Base-by-base conservation (phyloP, 2,113 vertebrate species). In the Aplodontia rufa region DNA sequence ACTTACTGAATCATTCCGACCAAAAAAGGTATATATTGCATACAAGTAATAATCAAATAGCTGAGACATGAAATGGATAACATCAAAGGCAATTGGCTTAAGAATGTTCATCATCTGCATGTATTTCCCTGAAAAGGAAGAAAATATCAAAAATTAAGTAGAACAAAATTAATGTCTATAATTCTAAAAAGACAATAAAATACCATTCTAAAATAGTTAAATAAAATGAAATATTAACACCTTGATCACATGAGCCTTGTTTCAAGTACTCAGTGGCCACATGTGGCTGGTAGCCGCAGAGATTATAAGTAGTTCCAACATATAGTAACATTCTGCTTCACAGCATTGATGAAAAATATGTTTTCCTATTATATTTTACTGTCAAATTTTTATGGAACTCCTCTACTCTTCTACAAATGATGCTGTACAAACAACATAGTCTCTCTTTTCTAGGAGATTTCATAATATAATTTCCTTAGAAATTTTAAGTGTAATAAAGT, bases 41-140 rank as follows among this genome's bases (percentile, higher is more conserved):
- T 99, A 99, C 95, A 99, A 98, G 97, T 99, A 99, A 97, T 99
- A 99, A 98, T 99, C 99, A 80, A 99, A 99, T 60, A 99, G 99
- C 98, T 99, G 99, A 0, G 99, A 99, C 98, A 99, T 99, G 94
- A 99, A 99, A 98, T 99, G 99, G 97, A 99, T 99, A 97, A 99
- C 99, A 95, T 99, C 99, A 87, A 99, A 99, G 87, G 99, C 99
- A 87, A 99, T 99, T 14, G 99, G 99, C 94, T 99, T 99, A 97
- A 99, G 98, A 90, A 99, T 99, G 97, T 99, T 99, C 99, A 99
- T 99, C 99, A 99, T 99, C 98, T 99, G 99, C 99, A 99, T 99
- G 95, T 99, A 99, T 97, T 99, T 99, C 26, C 99, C 99, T 99
- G 98, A 74, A 97, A 98, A 97, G 55, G 55, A 66, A 94, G 85